phyloP scores from a whole-genome alignment of 2,797 vertebrate species.

The Neoniphon sammara region DNA sequence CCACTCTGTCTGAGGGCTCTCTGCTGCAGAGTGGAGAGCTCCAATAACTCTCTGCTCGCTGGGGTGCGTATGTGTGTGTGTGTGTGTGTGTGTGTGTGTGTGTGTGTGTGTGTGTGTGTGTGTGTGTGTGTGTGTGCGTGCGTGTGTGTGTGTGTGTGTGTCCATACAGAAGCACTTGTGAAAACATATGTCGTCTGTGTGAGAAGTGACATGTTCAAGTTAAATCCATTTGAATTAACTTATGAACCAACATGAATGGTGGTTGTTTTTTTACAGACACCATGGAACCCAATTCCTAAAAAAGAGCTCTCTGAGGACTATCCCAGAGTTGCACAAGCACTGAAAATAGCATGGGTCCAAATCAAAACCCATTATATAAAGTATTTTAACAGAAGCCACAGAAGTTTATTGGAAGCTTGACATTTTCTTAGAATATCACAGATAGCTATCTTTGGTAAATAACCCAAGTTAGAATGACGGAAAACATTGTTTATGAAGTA shows the following conservation, averaged over 20 bases:
- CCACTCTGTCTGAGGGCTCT: conserved; percentile 53
- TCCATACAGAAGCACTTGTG: conserved; percentile 13
- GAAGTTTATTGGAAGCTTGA: too few species aligned
- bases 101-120: conserved; percentile 24
- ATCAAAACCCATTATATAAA: too few species aligned
- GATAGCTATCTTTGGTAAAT: not conserved
- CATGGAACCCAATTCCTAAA: not conserved
- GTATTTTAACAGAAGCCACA: not conserved
- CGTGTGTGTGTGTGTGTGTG: conserved; percentile 18
- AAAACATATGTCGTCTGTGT: conserved; percentile 10
- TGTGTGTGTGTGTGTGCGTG: conserved; percentile 10
- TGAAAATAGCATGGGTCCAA: not conserved
- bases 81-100: conserved; percentile 13
- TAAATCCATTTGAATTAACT: conserved; percentile 19
- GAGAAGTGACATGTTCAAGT: conserved; percentile 10
- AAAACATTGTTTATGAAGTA: too few species aligned
- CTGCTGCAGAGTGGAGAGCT: conserved; percentile 51
- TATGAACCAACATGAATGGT: conserved; percentile 7
- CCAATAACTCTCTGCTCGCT: conserved; percentile 49
- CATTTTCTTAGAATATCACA: not conserved
- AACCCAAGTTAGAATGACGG: not conserved
- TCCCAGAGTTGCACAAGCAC: not conserved
- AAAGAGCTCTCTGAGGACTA: not conserved
- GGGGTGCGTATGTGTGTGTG: conserved; percentile 11
- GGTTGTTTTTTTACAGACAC: not conserved